phyloP scores from a whole-genome alignment of 2,888 invertebrate genomes.

The Cataglyphis altisquamis region DNA sequence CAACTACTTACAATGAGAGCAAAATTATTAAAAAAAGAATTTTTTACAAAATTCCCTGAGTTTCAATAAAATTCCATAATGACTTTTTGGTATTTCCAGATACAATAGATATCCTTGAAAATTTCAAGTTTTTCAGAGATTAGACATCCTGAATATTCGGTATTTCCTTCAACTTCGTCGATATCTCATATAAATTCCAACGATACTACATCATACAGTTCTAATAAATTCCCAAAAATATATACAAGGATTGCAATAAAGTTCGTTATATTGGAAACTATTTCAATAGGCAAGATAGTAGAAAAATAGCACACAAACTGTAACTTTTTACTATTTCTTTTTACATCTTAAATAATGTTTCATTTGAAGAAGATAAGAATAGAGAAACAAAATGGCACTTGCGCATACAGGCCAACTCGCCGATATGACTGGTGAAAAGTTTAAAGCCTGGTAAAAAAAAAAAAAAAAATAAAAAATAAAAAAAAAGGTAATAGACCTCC shows the following conservation, averaged over 20 bases:
- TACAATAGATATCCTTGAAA: too few relatives aligned
- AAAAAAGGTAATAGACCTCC: neutral
- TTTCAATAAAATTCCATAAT: too few relatives aligned
- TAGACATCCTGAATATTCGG: neutral
- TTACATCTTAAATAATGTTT: neutral
- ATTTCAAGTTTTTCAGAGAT: too few relatives aligned
- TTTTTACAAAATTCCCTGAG: too few relatives aligned
- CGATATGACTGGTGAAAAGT: neutral
- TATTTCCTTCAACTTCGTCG: neutral
- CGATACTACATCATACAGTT: neutral
- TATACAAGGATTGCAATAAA: neutral
- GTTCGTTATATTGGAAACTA: neutral
- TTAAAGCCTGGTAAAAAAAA: neutral
- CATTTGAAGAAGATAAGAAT: neutral
- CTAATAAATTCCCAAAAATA: neutral
- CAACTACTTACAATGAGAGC: too few relatives aligned
- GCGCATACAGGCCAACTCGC: neutral
- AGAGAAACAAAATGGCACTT: neutral
- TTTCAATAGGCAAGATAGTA: neutral
- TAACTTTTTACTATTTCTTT: neutral
- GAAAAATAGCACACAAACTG: constrained; percentile 32
- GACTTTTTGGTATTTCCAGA: too few relatives aligned
- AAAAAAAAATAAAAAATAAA: too few relatives aligned
- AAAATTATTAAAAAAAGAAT: too few relatives aligned
- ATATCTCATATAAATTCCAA: neutral